A percentile compares a stretch with the other conserved stretches of the same genome.
Conservation (phyloP, 2,113 vertebrate species). For the Dendrocopos noguchii region DNA sequence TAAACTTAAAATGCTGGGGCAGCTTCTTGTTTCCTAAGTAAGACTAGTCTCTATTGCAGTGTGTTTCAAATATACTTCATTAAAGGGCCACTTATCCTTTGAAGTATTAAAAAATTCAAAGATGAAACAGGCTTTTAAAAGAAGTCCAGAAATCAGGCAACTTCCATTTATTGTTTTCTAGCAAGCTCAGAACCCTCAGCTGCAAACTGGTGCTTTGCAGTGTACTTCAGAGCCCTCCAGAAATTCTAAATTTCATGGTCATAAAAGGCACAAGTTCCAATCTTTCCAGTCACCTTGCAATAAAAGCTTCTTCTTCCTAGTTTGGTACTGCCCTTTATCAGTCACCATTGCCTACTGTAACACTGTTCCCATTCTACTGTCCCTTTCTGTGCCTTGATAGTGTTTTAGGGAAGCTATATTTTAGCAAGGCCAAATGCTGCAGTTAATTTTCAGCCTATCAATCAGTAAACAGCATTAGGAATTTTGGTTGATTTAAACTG, state of each 20-base stretch:
- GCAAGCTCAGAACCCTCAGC: neutral
- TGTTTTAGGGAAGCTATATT: neutral
- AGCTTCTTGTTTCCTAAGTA: neutral
- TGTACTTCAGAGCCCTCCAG: neutral
- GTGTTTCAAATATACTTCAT: neutral
- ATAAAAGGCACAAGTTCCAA: neutral
- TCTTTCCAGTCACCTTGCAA: neutral
- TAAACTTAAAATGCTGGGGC: neutral
- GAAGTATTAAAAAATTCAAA: neutral
- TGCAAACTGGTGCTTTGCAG: neutral
- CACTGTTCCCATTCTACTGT: neutral
- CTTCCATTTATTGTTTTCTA: neutral
- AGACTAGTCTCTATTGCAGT: neutral
- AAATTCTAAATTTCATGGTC: neutral
- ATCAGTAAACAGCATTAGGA: neutral
- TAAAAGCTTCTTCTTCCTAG: neutral
- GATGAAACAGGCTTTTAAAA: neutral
- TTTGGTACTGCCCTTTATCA: neutral
- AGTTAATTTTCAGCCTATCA: neutral
- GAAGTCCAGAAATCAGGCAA: neutral
- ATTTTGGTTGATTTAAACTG: neutral
- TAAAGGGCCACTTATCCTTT: neutral
- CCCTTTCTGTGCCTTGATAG: neutral
- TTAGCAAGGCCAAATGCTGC: neutral
- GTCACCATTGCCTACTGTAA: accelerated